These are phyloP conservation scores for Balaeniceps rex DNA, from an alignment of 2,113 vertebrate species.

Conservation along the genomic window DNA sequence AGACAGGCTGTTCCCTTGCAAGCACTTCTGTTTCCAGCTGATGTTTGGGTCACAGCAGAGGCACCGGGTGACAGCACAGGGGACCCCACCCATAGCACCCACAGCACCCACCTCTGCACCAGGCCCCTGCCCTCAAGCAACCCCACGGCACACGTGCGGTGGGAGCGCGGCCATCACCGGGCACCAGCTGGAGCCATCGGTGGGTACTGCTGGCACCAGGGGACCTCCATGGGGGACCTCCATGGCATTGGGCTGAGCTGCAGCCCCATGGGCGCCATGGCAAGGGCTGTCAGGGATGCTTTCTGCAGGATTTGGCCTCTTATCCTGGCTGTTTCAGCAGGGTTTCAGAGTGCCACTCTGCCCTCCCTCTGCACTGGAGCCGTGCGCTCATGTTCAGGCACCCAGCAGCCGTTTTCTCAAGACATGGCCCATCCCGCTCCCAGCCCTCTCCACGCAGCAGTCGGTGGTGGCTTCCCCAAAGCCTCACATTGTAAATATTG, in stretches of 20 bases:
- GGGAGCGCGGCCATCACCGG: accelerated
- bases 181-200: accelerated
- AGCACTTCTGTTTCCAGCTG: background rate
- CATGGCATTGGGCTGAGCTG: accelerated
- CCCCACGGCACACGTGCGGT: accelerated
- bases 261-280: accelerated
- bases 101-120: background rate
- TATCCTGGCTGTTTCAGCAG: accelerated
- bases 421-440: accelerated
- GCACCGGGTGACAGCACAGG: background rate
- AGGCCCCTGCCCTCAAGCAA: background rate
- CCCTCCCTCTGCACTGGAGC: accelerated
- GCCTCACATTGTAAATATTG: background rate
- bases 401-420: background rate
- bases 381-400: accelerated
- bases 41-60: background rate
- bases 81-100: background rate
- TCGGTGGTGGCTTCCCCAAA: background rate
- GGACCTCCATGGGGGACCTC: background rate
- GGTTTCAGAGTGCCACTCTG: too few species aligned
- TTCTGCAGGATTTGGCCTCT: background rate
- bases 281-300: too few species aligned
- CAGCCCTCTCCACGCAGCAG: accelerated
- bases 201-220: background rate
- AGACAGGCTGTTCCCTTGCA: background rate